Percentiles rank a stretch among this genome's conserved stretches.
Evolutionary conservation across 2,113 vertebrate species (phyloP).

Genomic region (Notothenia rossii): DNA sequence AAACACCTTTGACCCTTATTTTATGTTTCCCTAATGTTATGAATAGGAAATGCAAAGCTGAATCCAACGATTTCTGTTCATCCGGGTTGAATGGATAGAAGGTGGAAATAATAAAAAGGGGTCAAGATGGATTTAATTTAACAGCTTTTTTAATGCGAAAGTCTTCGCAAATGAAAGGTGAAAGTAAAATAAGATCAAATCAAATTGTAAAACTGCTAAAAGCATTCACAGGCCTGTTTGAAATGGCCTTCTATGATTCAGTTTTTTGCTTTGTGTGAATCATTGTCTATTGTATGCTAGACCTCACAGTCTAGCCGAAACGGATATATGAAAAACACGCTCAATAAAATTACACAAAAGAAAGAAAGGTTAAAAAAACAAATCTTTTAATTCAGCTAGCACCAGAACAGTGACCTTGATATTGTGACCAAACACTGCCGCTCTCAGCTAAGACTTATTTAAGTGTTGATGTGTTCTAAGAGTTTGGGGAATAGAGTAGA

Average conservation of each 20-base stretch:
- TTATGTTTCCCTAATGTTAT: slow-evolving; percentile 37
- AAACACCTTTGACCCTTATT: slow-evolving; percentile 62
- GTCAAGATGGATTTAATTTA: slow-evolving; percentile 54
- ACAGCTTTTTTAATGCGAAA: slow-evolving; percentile 10
- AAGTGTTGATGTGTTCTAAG: background rate
- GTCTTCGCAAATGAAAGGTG: slow-evolving; percentile 19
- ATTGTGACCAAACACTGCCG: background rate
- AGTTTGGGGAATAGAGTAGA: background rate
- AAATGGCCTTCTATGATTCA: background rate
- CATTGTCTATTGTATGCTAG: slow-evolving; percentile 14
- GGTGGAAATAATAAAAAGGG: slow-evolving; percentile 32
- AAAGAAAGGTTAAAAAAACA: background rate
- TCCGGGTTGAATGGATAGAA: slow-evolving; percentile 30
- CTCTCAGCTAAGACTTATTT: slow-evolving; percentile 2
- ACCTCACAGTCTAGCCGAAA: slow-evolving; percentile 8
- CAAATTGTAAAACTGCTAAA: slow-evolving; percentile 2
- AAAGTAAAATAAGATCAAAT: slow-evolving; percentile 58
- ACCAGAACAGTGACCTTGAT: slow-evolving; percentile 44
- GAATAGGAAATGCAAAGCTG: slow-evolving; percentile 45
- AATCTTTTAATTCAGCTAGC: slow-evolving; percentile 36
- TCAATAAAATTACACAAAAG: slow-evolving; percentile 7
- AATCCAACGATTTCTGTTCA: slow-evolving; percentile 39
- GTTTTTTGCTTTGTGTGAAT: background rate
- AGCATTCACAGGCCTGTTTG: slow-evolving; percentile 1
- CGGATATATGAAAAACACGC: slow-evolving; percentile 27